Base-by-base conservation (phyloP, 2,888 invertebrate genomes). In the Deroplatys truncata region DNA sequence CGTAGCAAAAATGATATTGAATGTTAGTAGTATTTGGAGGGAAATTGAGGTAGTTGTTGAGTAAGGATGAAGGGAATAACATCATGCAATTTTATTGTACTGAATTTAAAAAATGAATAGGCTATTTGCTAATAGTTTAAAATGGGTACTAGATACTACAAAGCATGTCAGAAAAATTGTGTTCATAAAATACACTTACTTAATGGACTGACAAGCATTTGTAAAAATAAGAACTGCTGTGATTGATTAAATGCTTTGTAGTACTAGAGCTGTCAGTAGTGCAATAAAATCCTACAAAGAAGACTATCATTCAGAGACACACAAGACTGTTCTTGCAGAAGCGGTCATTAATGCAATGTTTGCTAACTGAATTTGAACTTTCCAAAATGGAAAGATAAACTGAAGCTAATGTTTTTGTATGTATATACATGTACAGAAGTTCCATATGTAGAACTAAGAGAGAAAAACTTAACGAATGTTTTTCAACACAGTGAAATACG, bases 381-480 rank as follows among this genome's bases (percentile, higher is more conserved):
- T 72, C 25, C 25, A 16, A 72, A 20, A 4, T 7, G 20, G 56
- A 72, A 56, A 9, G 56, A 72, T 20, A 20, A 72, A 72, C 43
- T 56, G 56, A 20, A 72, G 56, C 20, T 72, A 16, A 20, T 7
- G 56, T 72, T 87, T 87, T 87, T 87, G 35, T 87, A 87, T 87
- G 87, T 87, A 83, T 87, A 83, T 87, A 87, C 28, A 82, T 87
- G 87, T 87, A 87, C 87, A 87, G 87, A 35, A n/a, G 82, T 29
- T 29, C 87, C 29, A 82, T n/a, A 83, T 82, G 35, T 87, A 72
- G 29, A 28, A 72, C 82, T 28, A 29, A 7, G 49, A 31, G 28
- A 29, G 28, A 86, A 83, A 87, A 87, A 35, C n/a, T n/a, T 87
- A n/a, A 31, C 31, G 25, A 86, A 86, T 35, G 82, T 87, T 87